Percentiles rank a stretch among this genome's conserved stretches.
These are phyloP conservation scores for Agriopis marginaria DNA, from an alignment of 2,888 invertebrate species.

Conservation along the genomic window DNA sequence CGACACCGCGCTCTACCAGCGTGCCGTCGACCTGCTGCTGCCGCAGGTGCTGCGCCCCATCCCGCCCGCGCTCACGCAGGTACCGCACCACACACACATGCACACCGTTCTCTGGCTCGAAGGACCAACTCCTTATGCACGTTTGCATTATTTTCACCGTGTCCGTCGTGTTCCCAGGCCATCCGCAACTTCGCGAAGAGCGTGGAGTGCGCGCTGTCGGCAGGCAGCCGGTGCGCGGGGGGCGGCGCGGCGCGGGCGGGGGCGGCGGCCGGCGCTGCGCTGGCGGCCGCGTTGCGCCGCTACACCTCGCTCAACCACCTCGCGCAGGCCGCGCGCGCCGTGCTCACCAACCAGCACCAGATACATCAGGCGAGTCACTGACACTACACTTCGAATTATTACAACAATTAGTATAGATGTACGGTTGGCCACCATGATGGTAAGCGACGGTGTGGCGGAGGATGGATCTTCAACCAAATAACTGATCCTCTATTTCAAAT, in stretches of 20 bases:
- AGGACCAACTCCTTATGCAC: too few species aligned
- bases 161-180: slow-evolving; percentile 86
- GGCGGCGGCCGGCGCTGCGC: slow-evolving; percentile 95
- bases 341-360: slow-evolving; percentile 97
- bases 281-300: slow-evolving; percentile 97
- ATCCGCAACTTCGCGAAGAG: slow-evolving; percentile 82
- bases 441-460: too few species aligned
- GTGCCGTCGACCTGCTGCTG: slow-evolving; percentile 97
- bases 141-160: not conserved
- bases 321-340: slow-evolving; percentile 97
- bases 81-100: slow-evolving; percentile 93
- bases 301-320: slow-evolving; percentile 99
- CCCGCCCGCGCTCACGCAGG: slow-evolving; percentile 97
- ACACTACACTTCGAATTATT: slow-evolving; percentile 58
- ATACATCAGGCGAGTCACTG: slow-evolving; percentile 92
- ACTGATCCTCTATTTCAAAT: too few species aligned
- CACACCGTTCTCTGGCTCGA: slow-evolving; percentile 59
- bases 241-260: slow-evolving; percentile 92
- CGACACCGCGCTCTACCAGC: slow-evolving; percentile 97
- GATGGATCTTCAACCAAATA: too few species aligned
- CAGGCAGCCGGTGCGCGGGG: slow-evolving; percentile 94
- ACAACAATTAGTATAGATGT: too few species aligned
- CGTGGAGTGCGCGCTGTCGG: slow-evolving; percentile 94
- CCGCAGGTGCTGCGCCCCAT: slow-evolving; percentile 98
- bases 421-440: too few species aligned